Evolutionary conservation across 2,113 vertebrate genomes (phyloP).

Genomic region (Hypocryptadius cinnamomeus): DNA sequence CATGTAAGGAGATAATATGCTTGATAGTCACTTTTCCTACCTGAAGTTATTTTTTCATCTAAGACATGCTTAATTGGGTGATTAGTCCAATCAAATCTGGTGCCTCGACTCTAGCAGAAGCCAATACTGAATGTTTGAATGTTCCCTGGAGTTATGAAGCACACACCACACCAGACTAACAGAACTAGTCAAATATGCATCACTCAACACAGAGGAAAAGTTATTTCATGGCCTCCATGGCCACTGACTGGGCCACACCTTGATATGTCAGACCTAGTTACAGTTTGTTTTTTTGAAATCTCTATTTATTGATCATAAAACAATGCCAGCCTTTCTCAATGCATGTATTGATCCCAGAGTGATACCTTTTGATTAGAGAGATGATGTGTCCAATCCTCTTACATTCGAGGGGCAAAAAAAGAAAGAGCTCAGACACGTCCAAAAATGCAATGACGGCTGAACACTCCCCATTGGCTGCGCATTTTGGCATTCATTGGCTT

Average conservation of each 20-base stretch:
- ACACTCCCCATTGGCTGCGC: not conserved
- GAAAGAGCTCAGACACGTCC: not conserved
- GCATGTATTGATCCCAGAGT: not conserved
- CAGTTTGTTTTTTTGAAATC: not conserved
- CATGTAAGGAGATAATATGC: not conserved
- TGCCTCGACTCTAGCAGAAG: not conserved
- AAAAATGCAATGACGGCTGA: not conserved
- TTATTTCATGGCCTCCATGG: not conserved
- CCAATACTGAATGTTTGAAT: not conserved
- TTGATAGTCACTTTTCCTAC: not conserved
- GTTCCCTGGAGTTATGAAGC: not conserved
- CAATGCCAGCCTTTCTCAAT: not conserved
- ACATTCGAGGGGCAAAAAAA: not conserved
- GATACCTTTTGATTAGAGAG: not conserved
- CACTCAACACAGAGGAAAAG: accelerated
- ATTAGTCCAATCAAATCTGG: not conserved
- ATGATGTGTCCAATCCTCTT: not conserved
- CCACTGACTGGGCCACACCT: not conserved
- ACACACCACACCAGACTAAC: not conserved
- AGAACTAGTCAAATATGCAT: not conserved
- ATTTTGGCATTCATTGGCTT: not conserved
- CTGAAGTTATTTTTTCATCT: not conserved
- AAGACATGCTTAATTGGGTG: not conserved
- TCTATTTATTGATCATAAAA: not conserved
- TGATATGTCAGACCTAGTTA: not conserved